phyloP scores from a whole-genome alignment of 2,113 vertebrate species.

The Cebus imitator region DNA sequence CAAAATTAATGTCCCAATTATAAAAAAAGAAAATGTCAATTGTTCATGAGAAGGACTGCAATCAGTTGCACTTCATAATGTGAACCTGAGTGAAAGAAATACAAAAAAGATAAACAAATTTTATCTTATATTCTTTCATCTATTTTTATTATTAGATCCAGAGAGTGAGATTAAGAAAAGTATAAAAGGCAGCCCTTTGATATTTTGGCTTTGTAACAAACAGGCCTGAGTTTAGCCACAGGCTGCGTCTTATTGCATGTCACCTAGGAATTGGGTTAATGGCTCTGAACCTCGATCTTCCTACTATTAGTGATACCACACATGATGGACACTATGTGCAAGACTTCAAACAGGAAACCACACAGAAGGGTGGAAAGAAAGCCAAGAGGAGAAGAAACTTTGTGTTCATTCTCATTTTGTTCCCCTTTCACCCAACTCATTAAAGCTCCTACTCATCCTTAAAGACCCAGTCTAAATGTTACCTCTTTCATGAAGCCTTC shows the following conservation, averaged over 20 bases:
- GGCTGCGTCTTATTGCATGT: neutral
- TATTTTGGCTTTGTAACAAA: neutral
- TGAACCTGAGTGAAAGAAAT: neutral
- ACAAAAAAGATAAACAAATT: neutral
- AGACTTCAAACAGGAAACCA: neutral
- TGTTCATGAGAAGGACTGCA: neutral
- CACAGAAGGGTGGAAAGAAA: neutral
- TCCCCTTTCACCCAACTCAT: neutral
- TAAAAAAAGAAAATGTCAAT: conserved; percentile 1
- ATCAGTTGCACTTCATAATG: neutral
- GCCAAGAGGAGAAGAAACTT: neutral
- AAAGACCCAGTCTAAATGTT: too few species aligned
- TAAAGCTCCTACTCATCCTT: neutral
- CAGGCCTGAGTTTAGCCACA: neutral
- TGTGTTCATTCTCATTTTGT: neutral
- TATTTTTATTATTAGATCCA: neutral
- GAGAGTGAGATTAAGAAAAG: neutral
- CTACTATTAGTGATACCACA: neutral
- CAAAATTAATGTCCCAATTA: neutral
- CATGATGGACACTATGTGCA: neutral
- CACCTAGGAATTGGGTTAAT: neutral
- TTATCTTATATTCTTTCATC: neutral
- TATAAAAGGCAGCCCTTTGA: neutral
- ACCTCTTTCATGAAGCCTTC: neutral
- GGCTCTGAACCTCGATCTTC: neutral